Evolutionary conservation across 2,888 invertebrate genomes (phyloP).

Genomic region (Eristalis arbustorum): DNA sequence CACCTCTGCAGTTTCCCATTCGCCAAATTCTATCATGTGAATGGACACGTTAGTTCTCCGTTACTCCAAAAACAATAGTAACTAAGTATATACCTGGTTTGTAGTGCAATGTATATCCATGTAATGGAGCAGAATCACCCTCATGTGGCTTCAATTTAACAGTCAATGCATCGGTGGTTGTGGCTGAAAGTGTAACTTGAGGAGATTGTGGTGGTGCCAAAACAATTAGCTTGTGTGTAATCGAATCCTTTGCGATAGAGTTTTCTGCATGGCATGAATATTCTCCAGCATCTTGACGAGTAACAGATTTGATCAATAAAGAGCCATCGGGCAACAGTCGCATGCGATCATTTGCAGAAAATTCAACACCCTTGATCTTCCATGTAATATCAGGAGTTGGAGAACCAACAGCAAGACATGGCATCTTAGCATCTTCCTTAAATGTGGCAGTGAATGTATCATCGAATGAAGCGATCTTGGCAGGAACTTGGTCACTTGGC

Average conservation of each 20-base stretch:
- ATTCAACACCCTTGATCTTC: constrained; percentile 91
- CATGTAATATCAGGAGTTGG: constrained; percentile 94
- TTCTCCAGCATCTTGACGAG: constrained; percentile 94
- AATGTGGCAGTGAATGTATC: constrained; percentile 95
- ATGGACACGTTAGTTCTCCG: background rate
- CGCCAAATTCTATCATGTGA: constrained; percentile 87
- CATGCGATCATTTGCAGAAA: constrained; percentile 90
- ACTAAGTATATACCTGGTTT: constrained; percentile 83
- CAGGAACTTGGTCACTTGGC: constrained; percentile 90
- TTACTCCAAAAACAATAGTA: constrained; percentile 1
- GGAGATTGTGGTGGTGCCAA: constrained; percentile 89
- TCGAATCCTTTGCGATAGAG: constrained; percentile 94
- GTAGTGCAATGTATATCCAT: constrained; percentile 95
- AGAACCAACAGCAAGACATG: constrained; percentile 94
- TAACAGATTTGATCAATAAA: constrained; percentile 93
- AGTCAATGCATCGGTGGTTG: constrained; percentile 88
- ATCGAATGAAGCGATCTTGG: constrained; percentile 96
- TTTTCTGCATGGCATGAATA: constrained; percentile 97
- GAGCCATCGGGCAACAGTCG: constrained; percentile 94
- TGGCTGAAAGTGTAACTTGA: constrained; percentile 87
- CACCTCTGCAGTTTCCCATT: constrained; percentile 94
- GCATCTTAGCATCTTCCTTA: constrained; percentile 94
- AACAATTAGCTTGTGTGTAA: constrained; percentile 93
- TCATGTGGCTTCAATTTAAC: constrained; percentile 87
- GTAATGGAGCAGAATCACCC: constrained; percentile 91